A percentile compares a stretch with the other conserved stretches of the same genome.
Evolutionary conservation across 30 jellyfish, hydroid and myxozoan genomes (phyloP).

Genomic region (Sanderia malayensis): DNA sequence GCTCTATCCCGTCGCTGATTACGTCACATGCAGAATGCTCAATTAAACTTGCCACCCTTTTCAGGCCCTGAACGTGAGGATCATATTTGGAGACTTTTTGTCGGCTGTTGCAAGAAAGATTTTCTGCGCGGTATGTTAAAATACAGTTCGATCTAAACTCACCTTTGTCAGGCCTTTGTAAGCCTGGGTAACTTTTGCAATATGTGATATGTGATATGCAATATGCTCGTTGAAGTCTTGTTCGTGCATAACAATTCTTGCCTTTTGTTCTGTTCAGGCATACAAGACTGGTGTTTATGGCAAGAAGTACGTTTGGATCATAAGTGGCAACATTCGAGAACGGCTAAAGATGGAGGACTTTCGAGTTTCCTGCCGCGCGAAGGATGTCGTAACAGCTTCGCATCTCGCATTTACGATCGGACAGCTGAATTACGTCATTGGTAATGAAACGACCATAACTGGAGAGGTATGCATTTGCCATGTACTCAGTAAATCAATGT

Average conservation of each 20-base stretch:
- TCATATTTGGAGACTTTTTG: constrained; percentile 27
- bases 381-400: constrained; percentile 28
- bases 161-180: not conserved
- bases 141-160: not conserved
- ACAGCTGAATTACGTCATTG: constrained; percentile 26
- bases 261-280: constrained; percentile 10
- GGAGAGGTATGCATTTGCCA: constrained; percentile 38
- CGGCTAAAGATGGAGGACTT: constrained; percentile 5
- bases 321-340: constrained; percentile 26
- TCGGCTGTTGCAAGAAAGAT: constrained; percentile 19
- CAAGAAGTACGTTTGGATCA: constrained; percentile 24
- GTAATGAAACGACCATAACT: constrained; percentile 16
- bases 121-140: constrained; percentile 32
- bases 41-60: not conserved
- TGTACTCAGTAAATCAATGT: no score
- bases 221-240: not conserved
- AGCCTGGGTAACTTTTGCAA: not conserved
- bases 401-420: constrained; percentile 21
- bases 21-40: not conserved
- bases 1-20: no score
- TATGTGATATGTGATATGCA: not conserved
- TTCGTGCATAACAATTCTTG: not conserved
- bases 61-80: constrained; percentile 22
- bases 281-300: constrained; percentile 25
- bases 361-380: constrained; percentile 5